Conservation (phyloP, 2,113 vertebrate species). For the Gymnocephalus cernua region DNA sequence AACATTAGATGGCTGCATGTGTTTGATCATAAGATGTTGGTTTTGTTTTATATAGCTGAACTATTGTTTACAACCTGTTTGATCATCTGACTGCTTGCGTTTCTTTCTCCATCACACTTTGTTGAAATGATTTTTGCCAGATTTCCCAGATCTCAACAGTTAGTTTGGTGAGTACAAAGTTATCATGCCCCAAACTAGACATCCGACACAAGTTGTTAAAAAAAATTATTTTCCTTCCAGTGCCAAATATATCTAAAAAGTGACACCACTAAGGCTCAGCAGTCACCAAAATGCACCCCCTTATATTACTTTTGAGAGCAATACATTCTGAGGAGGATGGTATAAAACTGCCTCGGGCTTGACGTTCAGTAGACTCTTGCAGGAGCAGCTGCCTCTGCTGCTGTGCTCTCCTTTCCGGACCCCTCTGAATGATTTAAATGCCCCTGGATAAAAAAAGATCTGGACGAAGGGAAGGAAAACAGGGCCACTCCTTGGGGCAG, state of each 20-base stretch:
- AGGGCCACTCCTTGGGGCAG: constrained; percentile 60
- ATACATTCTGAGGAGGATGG: constrained; percentile 18
- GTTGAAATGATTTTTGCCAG: background rate
- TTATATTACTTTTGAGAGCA: constrained; percentile 25
- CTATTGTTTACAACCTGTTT: background rate
- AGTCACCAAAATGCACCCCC: constrained; percentile 18
- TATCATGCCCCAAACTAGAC: background rate
- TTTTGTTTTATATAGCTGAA: background rate
- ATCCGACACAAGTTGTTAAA: background rate
- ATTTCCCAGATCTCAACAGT: background rate
- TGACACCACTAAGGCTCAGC: constrained; percentile 1
- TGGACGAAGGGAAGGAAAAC: constrained; percentile 44
- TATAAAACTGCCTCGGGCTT: constrained; percentile 50
- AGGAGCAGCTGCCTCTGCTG: constrained; percentile 59
- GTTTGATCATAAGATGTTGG: too few species aligned
- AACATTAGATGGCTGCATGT: too few species aligned
- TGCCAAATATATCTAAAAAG: background rate
- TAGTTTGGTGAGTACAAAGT: too few species aligned
- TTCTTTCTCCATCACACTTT: background rate
- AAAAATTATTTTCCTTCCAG: background rate
- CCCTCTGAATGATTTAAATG: constrained; percentile 79
- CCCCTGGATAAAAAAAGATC: constrained; percentile 72
- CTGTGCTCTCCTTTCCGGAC: constrained; percentile 52
- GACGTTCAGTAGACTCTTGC: constrained; percentile 37
- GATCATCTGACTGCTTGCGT: background rate